Conservation (phyloP, 2,797 vertebrate genomes). For the Myripristis jacobus region DNA sequence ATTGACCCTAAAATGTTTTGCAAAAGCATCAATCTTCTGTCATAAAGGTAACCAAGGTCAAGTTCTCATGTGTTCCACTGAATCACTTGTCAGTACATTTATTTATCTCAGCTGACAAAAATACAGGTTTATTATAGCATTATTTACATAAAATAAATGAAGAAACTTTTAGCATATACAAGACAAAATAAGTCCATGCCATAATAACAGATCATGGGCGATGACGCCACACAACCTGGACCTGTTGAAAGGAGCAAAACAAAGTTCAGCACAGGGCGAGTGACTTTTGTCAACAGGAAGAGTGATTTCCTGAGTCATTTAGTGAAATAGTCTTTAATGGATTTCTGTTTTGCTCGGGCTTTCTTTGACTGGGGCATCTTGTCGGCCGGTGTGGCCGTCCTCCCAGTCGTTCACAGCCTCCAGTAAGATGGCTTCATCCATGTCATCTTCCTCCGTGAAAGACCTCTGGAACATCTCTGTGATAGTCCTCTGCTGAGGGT, state of each 20-base stretch:
- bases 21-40: not conserved
- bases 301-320: slow-evolving; percentile 8
- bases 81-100: slow-evolving; percentile 26
- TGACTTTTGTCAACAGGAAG: not conserved
- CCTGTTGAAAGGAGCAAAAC: not conserved
- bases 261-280: too few species aligned
- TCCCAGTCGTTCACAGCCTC: slow-evolving; percentile 86
- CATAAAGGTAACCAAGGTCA: not conserved
- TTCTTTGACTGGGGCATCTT: slow-evolving; percentile 7
- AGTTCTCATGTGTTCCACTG: not conserved
- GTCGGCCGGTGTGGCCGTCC: slow-evolving; percentile 65
- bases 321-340: slow-evolving; percentile 80
- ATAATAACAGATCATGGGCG: not conserved
- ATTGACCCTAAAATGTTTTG: not conserved
- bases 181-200: not conserved
- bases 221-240: not conserved
- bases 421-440: slow-evolving; percentile 82
- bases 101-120: slow-evolving; percentile 27
- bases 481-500: slow-evolving; percentile 89
- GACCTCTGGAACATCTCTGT: slow-evolving; percentile 93
- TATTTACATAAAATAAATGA: slow-evolving; percentile 15
- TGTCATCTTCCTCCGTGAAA: slow-evolving; percentile 82
- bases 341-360: slow-evolving; percentile 79
- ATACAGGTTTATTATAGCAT: not conserved
- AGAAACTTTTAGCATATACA: slow-evolving; percentile 10